Base-by-base conservation (phyloP, 2,113 vertebrate species). In the Turdus rufiventris region DNA sequence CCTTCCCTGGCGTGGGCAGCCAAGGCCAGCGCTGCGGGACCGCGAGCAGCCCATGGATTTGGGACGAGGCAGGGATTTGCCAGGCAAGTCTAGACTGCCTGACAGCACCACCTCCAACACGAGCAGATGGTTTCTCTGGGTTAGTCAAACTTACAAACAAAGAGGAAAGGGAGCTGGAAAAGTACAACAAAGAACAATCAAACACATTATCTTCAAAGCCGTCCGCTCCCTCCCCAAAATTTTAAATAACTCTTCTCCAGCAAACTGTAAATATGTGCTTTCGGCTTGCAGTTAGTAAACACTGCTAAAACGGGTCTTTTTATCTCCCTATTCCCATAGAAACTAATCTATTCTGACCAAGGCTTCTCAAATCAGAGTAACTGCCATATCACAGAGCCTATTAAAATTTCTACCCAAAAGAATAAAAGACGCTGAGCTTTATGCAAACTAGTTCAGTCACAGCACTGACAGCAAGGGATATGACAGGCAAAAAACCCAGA, bases 41-140 rank as follows among this genome's bases (percentile, higher is more conserved):
- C 53, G 58, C 79, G 61, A 93, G 91, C 95, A 93, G 76, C 65
- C 84, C 80, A 58, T 72, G 80, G 89, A 53, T 82, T 72, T 74
- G 70, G 67, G 80, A 83, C 71, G 48, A 81, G 89, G 75, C 83
- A 84, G 65, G 51, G 93, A 94, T 85, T 34, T 63, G 40, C 61
- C 78, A 78, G 76, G 56, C 68, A 68, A 93, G 92, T 93, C 94
- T 93, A 94, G 93, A 96, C 93, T 91, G 96, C 94, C 96, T 88
- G 85, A 93, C 91, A 93, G 90, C 92, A 88, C 42, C 91, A 91
- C 89, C 95, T 95, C 96, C 95, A 95, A 92, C 76, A 83, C 50
- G 47, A 94, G 80, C 96, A 97, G 96, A 97, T 97, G 97, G 96
- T 80, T 96, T 57, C 96, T 91, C 93, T 74, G 91, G 67, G 67